Conservation (phyloP, 2,888 invertebrate species). For the Drosophila gaucha region DNA sequence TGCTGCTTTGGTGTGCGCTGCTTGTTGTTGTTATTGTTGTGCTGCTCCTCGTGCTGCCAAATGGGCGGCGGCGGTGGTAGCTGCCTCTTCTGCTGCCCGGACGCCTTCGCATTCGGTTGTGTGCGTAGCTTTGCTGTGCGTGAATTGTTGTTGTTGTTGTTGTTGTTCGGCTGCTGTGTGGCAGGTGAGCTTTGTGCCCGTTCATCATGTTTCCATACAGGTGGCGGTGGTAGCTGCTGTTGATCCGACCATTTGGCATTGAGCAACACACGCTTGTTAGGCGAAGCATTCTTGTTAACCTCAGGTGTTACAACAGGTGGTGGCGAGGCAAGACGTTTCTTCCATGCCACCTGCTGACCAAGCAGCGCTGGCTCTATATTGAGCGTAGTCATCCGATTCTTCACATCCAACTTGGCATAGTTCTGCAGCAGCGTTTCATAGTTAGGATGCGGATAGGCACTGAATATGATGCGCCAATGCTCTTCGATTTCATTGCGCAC, state of each 20-base stretch:
- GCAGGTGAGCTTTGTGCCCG: constrained; percentile 24
- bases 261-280: constrained; percentile 16
- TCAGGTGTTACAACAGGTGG: constrained; percentile 35
- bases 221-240: constrained; percentile 38
- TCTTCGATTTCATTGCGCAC: constrained; percentile 86
- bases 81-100: not conserved
- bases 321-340: constrained; percentile 30
- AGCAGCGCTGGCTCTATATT: constrained; percentile 76
- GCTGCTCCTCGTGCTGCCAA: constrained; percentile 36
- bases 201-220: constrained; percentile 47
- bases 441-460: constrained; percentile 82
- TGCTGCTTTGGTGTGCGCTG: constrained; percentile 30
- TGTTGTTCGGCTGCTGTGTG: constrained; percentile 20
- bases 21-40: constrained; percentile 17
- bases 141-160: constrained; percentile 19
- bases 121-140: constrained; percentile 38
- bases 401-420: constrained; percentile 68
- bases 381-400: constrained; percentile 74
- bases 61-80: constrained; percentile 19
- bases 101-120: not conserved
- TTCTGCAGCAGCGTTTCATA: constrained; percentile 75
- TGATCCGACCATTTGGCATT: constrained; percentile 31
- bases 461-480: constrained; percentile 86
- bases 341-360: constrained; percentile 53
- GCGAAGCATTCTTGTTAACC: constrained; percentile 5